Base-by-base conservation (phyloP, 2,888 invertebrate species). In the Yponomeuta sedellus region DNA sequence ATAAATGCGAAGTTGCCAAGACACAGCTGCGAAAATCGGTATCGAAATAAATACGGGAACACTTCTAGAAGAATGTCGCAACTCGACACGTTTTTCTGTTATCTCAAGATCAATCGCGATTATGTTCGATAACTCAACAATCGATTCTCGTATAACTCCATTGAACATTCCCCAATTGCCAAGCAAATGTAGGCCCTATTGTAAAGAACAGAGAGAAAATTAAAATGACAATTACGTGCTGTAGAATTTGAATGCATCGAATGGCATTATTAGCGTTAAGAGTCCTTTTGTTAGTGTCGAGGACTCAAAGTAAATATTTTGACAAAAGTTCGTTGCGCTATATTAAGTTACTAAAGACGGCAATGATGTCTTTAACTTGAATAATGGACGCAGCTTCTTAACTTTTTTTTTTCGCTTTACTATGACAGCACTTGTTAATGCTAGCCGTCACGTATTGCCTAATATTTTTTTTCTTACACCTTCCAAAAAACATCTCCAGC, bases 241-340 rank as follows among this genome's bases (percentile, higher is more conserved):
- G 73, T 74, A 72, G 74, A 72, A 75, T 78, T 75, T 80, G 76
- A 83, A 83, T 82, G 80, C 74, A 70, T 71, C 73, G 74, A 83
- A 85, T 80, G 73, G 84, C 83, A 84, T 87, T 88, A 88, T 87
- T 85, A 85, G 85, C 82, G 78, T 80, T 81, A 81, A 86, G 80
- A 81, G 79, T 71, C 67, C 81, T 68, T 79, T 89, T 90, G 88
- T 88, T 67, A 71, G 77, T 74, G 73, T 72, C 70, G 78, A 74
- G 71, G 79, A 75, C 76, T 74, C 82, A 44, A 82, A 86, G 88
- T 88, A 91, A 91, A 91, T 91, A 89, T 91, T 91, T 78, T 90
- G 90, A 90, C 89, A 88, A 88, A 82, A 85, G 80, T 83, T 80
- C 82, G 80, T 87, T 83, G 84, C 83, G 82, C 79, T 79, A 81